Evolutionary conservation across 2,113 vertebrate genomes (phyloP).

Genomic region (Phasianus colchicus): DNA sequence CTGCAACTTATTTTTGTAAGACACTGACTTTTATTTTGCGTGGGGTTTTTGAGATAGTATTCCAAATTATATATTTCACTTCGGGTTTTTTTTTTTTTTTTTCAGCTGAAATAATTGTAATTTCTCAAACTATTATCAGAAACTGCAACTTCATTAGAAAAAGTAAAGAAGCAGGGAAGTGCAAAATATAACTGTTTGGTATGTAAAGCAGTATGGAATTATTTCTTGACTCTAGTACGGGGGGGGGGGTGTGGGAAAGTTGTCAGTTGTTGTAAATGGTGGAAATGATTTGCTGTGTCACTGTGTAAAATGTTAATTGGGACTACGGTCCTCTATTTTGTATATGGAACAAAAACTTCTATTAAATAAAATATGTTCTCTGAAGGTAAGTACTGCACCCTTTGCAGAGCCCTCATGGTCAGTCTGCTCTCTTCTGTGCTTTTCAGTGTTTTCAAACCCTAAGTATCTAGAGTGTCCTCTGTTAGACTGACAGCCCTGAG

Average conservation of each 20-base stretch:
- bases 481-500: background rate
- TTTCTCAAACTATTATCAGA: conserved; percentile 57
- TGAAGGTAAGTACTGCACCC: conserved; percentile 63
- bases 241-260: conserved; percentile 28
- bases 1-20: conserved; percentile 53
- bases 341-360: conserved; percentile 85
- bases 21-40: conserved; percentile 39
- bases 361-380: conserved; percentile 89
- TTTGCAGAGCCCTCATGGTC: conserved; percentile 52
- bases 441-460: background rate
- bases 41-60: conserved; percentile 44
- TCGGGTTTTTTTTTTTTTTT: conserved; percentile 58
- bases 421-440: conserved; percentile 21
- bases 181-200: background rate
- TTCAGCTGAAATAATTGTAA: conserved; percentile 56
- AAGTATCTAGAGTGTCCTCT: background rate
- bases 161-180: background rate
- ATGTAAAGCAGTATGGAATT: conserved; percentile 19
- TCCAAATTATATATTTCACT: conserved; percentile 54
- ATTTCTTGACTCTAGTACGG: conserved; percentile 48
- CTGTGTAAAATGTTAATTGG: conserved; percentile 74
- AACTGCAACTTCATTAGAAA: conserved; percentile 24
- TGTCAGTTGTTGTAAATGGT: conserved; percentile 57
- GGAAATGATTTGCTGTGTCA: conserved; percentile 71
- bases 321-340: conserved; percentile 76